phyloP scores from a whole-genome alignment of 2,888 invertebrate genomes.

The Scaeva pyrastri region DNA sequence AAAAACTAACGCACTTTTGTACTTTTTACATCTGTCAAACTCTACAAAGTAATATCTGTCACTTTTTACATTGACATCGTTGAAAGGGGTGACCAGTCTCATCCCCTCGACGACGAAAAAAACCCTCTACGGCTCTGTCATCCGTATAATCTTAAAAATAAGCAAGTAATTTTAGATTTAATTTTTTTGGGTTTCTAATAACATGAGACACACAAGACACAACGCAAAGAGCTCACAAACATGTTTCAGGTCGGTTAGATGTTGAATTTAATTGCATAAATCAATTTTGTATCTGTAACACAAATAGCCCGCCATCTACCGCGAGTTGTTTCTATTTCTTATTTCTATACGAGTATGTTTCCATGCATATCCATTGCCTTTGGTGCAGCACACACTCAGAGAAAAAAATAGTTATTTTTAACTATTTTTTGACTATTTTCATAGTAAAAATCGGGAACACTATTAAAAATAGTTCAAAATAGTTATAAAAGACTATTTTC shows the following conservation, averaged over 20 bases:
- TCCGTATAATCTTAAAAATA: not conserved
- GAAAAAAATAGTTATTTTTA: not conserved
- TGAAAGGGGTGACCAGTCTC: too few relatives aligned
- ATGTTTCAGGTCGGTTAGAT: constrained; percentile 57
- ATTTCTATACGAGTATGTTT: constrained; percentile 8
- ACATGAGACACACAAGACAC: constrained; percentile 17
- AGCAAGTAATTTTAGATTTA: constrained; percentile 39
- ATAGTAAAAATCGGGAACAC: too few relatives aligned
- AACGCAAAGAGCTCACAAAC: constrained; percentile 28
- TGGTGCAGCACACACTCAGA: constrained; percentile 1
- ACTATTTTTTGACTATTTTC: too few relatives aligned
- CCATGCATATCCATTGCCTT: constrained; percentile 18
- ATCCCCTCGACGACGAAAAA: not conserved
- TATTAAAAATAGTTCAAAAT: too few relatives aligned
- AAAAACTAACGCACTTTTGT: too few relatives aligned
- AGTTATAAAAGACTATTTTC: too few relatives aligned
- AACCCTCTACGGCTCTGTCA: not conserved
- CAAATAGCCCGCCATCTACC: constrained; percentile 55
- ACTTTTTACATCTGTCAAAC: too few relatives aligned
- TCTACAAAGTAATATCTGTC: too few relatives aligned
- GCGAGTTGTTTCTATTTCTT: constrained; percentile 22
- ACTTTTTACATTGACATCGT: too few relatives aligned
- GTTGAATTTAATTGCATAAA: constrained; percentile 72
- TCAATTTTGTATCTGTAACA: constrained; percentile 69
- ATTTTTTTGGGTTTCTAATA: constrained; percentile 30